These are phyloP conservation scores for Habrosyne pyritoides DNA, from an alignment of 2,888 invertebrate genomes.

Conservation along the genomic window DNA sequence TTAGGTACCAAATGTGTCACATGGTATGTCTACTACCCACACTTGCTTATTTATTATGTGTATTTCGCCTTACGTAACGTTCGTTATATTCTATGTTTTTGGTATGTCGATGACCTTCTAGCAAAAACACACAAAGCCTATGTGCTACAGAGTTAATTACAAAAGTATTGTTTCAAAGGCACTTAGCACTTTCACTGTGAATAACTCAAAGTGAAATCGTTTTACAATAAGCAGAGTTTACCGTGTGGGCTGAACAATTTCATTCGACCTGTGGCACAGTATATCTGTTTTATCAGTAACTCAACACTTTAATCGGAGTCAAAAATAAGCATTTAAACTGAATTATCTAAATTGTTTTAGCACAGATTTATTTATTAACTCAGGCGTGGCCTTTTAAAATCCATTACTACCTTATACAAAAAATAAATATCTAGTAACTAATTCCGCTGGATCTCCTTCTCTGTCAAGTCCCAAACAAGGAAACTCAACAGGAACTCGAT, in stretches of 20 bases:
- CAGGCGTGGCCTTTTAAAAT: no score
- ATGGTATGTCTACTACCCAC: no score
- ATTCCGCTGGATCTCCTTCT: no score
- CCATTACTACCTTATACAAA: no score
- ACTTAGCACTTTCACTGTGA: conserved; percentile 65
- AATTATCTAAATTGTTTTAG: no score
- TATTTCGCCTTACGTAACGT: background rate
- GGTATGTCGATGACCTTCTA: background rate
- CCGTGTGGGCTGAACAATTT: conserved; percentile 47
- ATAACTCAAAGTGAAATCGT: conserved; percentile 63
- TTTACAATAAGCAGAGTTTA: conserved; percentile 56
- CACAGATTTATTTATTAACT: no score
- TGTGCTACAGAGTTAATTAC: background rate
- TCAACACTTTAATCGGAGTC: no score
- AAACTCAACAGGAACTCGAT: no score
- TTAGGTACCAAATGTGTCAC: no score
- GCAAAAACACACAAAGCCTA: background rate
- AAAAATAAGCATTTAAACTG: no score
- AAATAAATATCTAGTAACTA: no score
- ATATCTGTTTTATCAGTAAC: conserved; percentile 8
- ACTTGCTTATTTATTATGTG: background rate
- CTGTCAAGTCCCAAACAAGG: no score
- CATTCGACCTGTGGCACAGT: conserved; percentile 38
- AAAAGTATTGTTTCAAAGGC: conserved; percentile 47
- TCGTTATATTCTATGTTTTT: background rate